A percentile compares a stretch with the other conserved stretches of the same genome.
phyloP scores from a whole-genome alignment of 2,888 invertebrate genomes.

The Pristionchus japonicus region DNA sequence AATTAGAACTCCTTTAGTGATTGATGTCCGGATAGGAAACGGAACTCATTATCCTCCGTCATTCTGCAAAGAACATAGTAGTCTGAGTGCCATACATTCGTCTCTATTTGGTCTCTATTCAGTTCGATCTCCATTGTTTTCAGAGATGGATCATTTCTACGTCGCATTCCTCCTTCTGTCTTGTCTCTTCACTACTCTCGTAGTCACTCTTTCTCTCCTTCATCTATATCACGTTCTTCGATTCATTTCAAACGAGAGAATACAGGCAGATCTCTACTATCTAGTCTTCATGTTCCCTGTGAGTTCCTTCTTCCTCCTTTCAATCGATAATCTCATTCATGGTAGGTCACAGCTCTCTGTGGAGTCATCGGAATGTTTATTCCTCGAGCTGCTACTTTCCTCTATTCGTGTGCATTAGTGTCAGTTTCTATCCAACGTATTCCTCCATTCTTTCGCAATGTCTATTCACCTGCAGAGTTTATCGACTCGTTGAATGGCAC shows the following conservation, averaged over 20 bases:
- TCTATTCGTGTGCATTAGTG: conserved; percentile 73
- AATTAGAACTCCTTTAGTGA: neutral
- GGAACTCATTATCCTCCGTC: neutral
- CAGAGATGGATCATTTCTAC: conserved; percentile 68
- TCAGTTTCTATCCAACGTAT: conserved; percentile 54
- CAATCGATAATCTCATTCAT: neutral
- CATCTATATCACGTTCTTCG: conserved; percentile 70
- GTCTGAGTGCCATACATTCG: neutral
- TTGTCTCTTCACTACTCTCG: conserved; percentile 60
- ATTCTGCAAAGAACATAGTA: neutral
- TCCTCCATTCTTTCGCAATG: neutral
- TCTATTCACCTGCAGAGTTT: neutral
- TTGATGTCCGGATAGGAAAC: neutral
- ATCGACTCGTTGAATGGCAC: neutral
- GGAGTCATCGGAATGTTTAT: conserved; percentile 72
- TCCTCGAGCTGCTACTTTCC: conserved; percentile 70
- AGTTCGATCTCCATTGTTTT: conserved; percentile 42
- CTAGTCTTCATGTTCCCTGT: conserved; percentile 72
- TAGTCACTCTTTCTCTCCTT: conserved; percentile 57
- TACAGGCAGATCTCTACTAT: conserved; percentile 71
- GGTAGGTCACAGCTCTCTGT: conserved; percentile 68
- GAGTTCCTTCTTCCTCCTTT: conserved; percentile 37
- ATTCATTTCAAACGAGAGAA: conserved; percentile 70
- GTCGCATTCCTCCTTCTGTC: conserved; percentile 60
- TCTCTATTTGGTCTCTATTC: neutral